Conservation (phyloP, 2,888 invertebrate species). For the Lypha dubia region DNA sequence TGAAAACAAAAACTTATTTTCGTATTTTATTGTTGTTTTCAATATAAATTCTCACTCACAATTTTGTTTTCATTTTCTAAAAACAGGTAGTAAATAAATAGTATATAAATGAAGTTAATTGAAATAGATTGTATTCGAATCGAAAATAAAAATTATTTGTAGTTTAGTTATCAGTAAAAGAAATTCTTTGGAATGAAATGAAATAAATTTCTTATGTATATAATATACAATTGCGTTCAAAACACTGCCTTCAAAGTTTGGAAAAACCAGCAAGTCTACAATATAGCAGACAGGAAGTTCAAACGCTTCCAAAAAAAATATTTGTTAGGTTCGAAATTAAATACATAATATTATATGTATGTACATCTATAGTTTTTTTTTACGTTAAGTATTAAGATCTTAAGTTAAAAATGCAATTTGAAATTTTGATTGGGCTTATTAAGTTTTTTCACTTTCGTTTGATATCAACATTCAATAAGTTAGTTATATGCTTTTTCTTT, state of each 20-base stretch:
- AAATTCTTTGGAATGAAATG: not conserved
- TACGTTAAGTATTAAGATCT: not conserved
- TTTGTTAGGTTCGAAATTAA: not conserved
- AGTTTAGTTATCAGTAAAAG: not conserved
- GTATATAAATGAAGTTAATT: not conserved
- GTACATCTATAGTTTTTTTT: not conserved
- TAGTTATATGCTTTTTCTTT: no score
- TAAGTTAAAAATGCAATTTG: no score
- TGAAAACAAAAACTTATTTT: no score
- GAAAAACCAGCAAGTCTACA: not conserved
- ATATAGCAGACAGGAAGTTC: not conserved
- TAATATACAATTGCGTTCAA: not conserved
- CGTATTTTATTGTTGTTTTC: no score
- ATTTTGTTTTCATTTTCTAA: no score
- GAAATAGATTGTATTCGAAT: not conserved
- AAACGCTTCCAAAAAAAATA: not conserved
- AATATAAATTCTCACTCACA: no score
- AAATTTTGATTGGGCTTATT: no score
- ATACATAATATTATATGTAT: not conserved
- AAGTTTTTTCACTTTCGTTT: no score
- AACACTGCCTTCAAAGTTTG: not conserved
- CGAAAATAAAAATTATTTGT: not conserved
- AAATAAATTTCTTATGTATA: not conserved
- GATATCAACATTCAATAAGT: no score
- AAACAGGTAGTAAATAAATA: no score